Conservation (phyloP, 2,113 vertebrate genomes). For the Helogale parvula region DNA sequence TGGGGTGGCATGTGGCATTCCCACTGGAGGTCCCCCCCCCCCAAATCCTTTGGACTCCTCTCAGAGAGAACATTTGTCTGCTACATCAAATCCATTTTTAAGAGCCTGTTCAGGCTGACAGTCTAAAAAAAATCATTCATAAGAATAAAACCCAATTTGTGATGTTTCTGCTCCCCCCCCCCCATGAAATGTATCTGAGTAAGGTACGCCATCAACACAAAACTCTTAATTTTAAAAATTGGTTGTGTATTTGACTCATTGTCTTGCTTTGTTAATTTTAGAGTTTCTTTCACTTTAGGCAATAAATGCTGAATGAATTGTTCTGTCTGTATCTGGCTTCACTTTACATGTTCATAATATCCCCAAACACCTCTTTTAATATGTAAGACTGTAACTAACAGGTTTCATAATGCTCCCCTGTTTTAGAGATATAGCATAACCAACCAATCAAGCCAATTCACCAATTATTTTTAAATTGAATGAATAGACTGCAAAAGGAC, state of each 20-base stretch:
- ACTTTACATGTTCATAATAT: background rate
- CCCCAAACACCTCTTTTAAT: constrained; percentile 18
- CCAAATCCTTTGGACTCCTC: background rate
- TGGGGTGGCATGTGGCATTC: background rate
- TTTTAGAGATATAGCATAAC: constrained; percentile 3
- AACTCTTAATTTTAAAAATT: constrained; percentile 53
- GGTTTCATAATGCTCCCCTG: background rate
- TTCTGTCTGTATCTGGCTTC: background rate
- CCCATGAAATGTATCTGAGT: constrained; percentile 38
- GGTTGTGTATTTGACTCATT: background rate
- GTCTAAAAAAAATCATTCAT: constrained; percentile 4
- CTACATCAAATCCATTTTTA: constrained; percentile 8
- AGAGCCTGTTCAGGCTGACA: background rate
- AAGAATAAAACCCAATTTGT: constrained; percentile 38
- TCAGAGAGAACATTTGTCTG: constrained; percentile 37
- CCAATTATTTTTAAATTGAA: constrained; percentile 17
- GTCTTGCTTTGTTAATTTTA: constrained; percentile 38
- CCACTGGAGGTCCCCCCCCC: background rate
- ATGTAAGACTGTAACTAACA: background rate
- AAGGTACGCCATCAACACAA: background rate
- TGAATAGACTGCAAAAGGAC: background rate
- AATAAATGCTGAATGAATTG: background rate
- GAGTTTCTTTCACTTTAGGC: constrained; percentile 40
- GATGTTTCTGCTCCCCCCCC: background rate
- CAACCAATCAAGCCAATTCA: constrained; percentile 32